Conservation (phyloP, 2,888 invertebrate species). For the Cheilosia pagana region DNA sequence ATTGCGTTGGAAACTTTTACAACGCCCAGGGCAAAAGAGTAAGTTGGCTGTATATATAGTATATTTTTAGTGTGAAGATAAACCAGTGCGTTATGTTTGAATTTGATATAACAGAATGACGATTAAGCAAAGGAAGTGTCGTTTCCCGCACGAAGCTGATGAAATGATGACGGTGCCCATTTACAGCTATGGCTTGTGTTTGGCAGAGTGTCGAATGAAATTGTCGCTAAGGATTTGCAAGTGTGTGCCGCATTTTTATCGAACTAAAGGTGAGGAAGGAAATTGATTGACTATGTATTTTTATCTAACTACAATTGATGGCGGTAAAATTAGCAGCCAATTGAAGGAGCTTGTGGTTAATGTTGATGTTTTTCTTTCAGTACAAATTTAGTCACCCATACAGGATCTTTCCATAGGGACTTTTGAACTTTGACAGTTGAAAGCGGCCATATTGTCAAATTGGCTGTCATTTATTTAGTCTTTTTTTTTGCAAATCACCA, state of each 20-base stretch:
- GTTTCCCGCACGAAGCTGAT: slow-evolving; percentile 87
- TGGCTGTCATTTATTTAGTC: too few species aligned
- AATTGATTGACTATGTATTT: too few species aligned
- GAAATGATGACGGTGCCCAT: slow-evolving; percentile 87
- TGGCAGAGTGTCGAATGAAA: slow-evolving; percentile 88
- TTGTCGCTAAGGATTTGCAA: slow-evolving; percentile 87
- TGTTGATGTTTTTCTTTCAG: too few species aligned
- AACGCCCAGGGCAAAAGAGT: slow-evolving; percentile 85
- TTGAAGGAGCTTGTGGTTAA: too few species aligned
- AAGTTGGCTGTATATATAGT: slow-evolving; percentile 61
- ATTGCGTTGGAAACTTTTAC: slow-evolving; percentile 86
- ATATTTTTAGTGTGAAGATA: neutral
- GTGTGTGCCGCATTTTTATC: slow-evolving; percentile 90
- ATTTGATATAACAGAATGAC: slow-evolving; percentile 84
- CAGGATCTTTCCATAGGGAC: too few species aligned
- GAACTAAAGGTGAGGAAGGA: slow-evolving; percentile 85
- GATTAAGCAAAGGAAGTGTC: slow-evolving; percentile 88
- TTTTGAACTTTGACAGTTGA: too few species aligned
- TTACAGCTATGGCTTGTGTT: slow-evolving; percentile 88
- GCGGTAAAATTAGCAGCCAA: too few species aligned
- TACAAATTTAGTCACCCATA: too few species aligned
- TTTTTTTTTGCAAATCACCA: too few species aligned
- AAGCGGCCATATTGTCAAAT: too few species aligned
- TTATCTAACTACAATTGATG: too few species aligned
- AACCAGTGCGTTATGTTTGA: neutral